Base-by-base conservation (phyloP, 2,113 vertebrate genomes). In the Promerops cafer region DNA sequence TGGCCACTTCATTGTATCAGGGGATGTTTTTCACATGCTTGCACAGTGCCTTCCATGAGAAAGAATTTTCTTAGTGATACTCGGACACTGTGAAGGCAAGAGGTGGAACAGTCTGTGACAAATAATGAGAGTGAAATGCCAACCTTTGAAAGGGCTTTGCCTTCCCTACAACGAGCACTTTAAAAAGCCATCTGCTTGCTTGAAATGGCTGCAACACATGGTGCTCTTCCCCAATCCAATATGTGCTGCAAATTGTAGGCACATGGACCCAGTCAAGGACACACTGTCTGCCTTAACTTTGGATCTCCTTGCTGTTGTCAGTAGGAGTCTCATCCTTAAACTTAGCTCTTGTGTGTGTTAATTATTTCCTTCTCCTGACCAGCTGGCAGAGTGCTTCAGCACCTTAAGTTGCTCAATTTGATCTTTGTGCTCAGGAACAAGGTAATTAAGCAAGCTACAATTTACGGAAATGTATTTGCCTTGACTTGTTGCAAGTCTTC, bases 381-480 rank as follows among this genome's bases (percentile, higher is more conserved):
- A 98, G 97, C 96, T 97, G 96, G 97, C 70, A 90, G 79, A 54
- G 93, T 91, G 93, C 90, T 88, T 96, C 95, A 97, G 95, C 97
- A 97, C 97, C 97, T 97, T 93, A 97, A 97, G 97, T 97, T 96
- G 96, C 97, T 97, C 96, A 93, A 18, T 97, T 98, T 98, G 98
- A 98, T 98, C 98, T 96, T 97, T 98, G 97, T 94, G 82, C 98
- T 96, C 79, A 86, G 97, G 97, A 98, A 97, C 97, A 96, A 98
- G 97, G 97, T 98, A 98, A 98, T 98, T 98, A 98, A 98, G 96
- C 93, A 93, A 87, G 97, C 95, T 76, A 96, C 97, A 95, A 96
- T 98, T 97, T 98, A 97, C 97, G 96, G 70, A 96, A 97, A 86
- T 5, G 33, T 92, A 83, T 90, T 96, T 96, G 94, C 95, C 96